These are phyloP conservation scores for Trachelus stipa DNA, from an alignment of 2,888 invertebrate genomes.

Conservation along the genomic window DNA sequence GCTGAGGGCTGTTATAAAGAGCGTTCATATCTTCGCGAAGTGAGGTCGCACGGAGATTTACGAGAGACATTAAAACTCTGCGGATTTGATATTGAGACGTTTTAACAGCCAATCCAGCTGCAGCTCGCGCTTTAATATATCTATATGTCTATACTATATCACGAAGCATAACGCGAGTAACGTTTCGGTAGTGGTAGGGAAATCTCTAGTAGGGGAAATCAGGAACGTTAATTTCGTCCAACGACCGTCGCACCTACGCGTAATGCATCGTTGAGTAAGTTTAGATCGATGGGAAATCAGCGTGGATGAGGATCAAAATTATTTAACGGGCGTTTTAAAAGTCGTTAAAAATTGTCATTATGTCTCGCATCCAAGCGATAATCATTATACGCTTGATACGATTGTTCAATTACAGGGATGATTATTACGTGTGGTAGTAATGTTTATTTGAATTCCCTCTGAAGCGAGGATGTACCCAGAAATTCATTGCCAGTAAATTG, in stretches of 20 bases:
- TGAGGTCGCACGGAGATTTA: neutral
- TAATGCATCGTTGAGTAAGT: neutral
- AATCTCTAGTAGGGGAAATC: neutral
- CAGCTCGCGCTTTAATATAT: neutral
- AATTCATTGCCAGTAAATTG: neutral
- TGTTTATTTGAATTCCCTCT: neutral
- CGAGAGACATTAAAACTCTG: neutral
- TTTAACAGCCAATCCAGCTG: conserved; percentile 5
- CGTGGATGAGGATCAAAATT: neutral
- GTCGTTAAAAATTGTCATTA: neutral
- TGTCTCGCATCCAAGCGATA: neutral
- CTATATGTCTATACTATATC: neutral
- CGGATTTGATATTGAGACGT: conserved; percentile 8
- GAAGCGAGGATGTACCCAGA: neutral
- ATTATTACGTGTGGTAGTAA: neutral
- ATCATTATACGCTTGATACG: neutral
- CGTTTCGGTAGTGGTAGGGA: neutral
- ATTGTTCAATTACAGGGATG: neutral
- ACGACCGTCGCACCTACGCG: neutral
- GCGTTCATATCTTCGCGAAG: conserved; percentile 2
- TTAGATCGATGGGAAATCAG: neutral
- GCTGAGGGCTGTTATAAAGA: neutral
- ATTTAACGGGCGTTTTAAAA: neutral
- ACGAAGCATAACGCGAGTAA: neutral
- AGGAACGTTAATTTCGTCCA: neutral